Evolutionary conservation across 2,888 invertebrate genomes (phyloP), one percentile per base, ranked within the genome.

Genomic region (Acanthosepion lycidas): DNA sequence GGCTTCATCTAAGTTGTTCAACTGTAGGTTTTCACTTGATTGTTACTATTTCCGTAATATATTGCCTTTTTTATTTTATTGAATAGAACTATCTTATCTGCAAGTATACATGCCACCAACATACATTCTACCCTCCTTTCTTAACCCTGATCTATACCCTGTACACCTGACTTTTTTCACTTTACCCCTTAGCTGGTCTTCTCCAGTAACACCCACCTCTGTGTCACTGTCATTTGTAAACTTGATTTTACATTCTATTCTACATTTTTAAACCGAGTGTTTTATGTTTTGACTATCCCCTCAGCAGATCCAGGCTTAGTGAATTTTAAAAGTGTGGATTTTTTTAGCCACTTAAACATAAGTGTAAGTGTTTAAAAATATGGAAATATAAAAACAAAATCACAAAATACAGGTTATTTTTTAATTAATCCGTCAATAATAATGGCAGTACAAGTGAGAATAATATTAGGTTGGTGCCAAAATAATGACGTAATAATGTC

Each of bases 31-130:
- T 78, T 78, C 78, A 78, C n/a, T 78, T 78, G 78, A 78, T 78
- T 78, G 78, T 78, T 33, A 78, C 78, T 78, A 78, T 78, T 78
- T 78, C 78, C 78, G 78, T 78, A 78, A 12, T 78, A 78, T 33
- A 78, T 78, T 78, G 78, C n/a, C 78, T n/a, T 78, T 78, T 78
- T 78, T 78, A 23, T 33, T 78, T 33, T n/a, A 78, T 78, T 78
- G n/a, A 78, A 78, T 78, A 33, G 78, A 78, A 78, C n/a, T n/a
- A 78, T 78, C 78, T n/a, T 78, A n/a, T n/a, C 78, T n/a, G 78
- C 78, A 8, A 78, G 23, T 78, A 78, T 33, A n/a, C 12, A 8
- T 15, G n/a, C 78, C 9, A 78, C 78, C 23, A 20, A 78, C 78
- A 78, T 33, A 78, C n/a, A n/a, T 3, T n/a, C 18, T 4, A 12